phyloP scores from a whole-genome alignment of 2,797 vertebrate genomes.

The Sebastiscus tertius region DNA sequence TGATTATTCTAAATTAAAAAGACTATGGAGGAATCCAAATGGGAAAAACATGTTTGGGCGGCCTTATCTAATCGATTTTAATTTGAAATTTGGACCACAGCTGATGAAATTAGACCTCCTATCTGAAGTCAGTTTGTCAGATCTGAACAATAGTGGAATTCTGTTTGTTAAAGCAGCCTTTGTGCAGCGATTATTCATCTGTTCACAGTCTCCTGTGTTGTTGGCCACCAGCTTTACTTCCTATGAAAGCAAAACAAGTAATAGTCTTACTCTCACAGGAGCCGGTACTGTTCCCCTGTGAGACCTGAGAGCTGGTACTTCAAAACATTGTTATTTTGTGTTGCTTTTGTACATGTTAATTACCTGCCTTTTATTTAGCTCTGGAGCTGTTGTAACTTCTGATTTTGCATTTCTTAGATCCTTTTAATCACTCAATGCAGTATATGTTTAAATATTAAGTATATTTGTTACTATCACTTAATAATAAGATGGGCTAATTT shows the following conservation, averaged over 20 bases:
- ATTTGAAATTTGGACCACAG: background rate
- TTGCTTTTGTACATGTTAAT: constrained; percentile 15
- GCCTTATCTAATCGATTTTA: background rate
- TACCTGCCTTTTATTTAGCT: background rate
- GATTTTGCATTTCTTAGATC: background rate
- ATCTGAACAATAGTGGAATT: background rate
- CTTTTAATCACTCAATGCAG: background rate
- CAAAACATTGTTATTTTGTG: constrained; percentile 26
- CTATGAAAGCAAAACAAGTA: constrained; percentile 41
- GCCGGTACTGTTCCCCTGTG: constrained; percentile 9
- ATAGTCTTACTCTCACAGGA: constrained; percentile 39
- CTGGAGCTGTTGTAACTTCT: background rate
- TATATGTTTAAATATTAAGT: background rate
- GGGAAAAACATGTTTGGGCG: background rate
- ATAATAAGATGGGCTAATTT: background rate
- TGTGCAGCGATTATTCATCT: constrained; percentile 1
- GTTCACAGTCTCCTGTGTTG: background rate
- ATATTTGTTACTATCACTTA: background rate
- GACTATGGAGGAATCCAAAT: background rate
- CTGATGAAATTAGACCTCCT: background rate
- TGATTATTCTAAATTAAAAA: background rate
- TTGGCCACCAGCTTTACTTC: constrained; percentile 25
- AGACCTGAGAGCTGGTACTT: background rate
- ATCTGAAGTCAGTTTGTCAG: background rate
- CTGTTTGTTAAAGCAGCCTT: background rate